Evolutionary conservation across 2,797 vertebrate species (phyloP).

Genomic region (Chloroceryle inda): DNA sequence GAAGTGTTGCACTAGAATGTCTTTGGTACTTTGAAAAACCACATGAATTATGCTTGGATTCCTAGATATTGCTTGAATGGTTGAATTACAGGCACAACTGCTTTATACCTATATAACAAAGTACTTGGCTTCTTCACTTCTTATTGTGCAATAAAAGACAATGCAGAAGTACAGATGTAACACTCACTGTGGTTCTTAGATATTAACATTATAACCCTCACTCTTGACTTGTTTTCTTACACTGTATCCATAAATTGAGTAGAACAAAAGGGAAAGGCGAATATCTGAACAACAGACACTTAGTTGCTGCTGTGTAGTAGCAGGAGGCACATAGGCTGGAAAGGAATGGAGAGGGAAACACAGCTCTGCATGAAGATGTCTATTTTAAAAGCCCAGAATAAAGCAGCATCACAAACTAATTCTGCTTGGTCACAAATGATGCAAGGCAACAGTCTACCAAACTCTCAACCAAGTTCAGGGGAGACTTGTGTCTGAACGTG

Average conservation of each 20-base stretch:
- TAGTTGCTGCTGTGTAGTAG: conserved; percentile 52
- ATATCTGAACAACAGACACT: conserved; percentile 55
- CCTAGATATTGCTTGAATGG: conserved; percentile 21
- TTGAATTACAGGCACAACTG: conserved; percentile 67
- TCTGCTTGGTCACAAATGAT: not conserved
- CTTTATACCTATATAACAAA: conserved; percentile 59
- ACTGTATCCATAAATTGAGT: conserved; percentile 59
- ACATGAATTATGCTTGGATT: not conserved
- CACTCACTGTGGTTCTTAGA: conserved; percentile 47
- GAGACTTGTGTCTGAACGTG: not conserved
- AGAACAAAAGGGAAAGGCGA: conserved; percentile 66
- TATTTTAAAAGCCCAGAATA: not conserved
- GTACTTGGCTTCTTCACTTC: conserved; percentile 70
- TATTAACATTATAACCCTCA: conserved; percentile 42
- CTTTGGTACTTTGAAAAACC: conserved; percentile 1
- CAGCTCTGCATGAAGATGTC: not conserved
- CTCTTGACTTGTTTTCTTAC: conserved; percentile 65
- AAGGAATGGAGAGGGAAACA: not conserved
- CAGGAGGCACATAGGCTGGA: not conserved
- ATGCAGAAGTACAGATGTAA: conserved; percentile 68
- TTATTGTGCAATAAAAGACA: conserved; percentile 63
- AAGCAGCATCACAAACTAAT: not conserved
- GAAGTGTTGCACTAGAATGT: not conserved
- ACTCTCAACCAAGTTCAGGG: not conserved
- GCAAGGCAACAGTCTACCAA: not conserved